Evolutionary conservation across 2,797 vertebrate genomes (phyloP).

Genomic region (Myotis vivesi): DNA sequence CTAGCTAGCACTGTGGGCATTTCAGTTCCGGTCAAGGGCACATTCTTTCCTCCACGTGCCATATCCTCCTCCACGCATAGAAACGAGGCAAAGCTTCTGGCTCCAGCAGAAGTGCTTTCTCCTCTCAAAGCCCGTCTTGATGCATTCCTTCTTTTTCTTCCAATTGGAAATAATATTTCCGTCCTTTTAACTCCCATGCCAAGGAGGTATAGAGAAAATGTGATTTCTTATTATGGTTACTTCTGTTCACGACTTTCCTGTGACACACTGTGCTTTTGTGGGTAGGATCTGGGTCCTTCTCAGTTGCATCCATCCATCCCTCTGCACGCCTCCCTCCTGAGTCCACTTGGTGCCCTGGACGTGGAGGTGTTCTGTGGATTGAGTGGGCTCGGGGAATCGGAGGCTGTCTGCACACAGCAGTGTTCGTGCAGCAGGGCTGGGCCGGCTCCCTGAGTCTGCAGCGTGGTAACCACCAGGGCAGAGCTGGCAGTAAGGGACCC

Average conservation of each 20-base stretch:
- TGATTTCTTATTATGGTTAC: background rate
- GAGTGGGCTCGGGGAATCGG: background rate
- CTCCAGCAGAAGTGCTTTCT: background rate
- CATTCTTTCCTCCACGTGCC: background rate
- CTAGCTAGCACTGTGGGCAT: too few relatives aligned
- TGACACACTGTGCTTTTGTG: rapidly evolving
- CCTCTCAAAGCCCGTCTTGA: background rate
- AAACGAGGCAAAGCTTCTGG: background rate
- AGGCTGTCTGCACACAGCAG: background rate
- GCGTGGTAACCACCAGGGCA: too few relatives aligned
- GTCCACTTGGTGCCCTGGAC: rapidly evolving
- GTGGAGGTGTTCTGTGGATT: rapidly evolving
- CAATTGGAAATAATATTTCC: rapidly evolving
- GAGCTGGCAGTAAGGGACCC: too few relatives aligned
- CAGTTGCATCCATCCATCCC: too few relatives aligned
- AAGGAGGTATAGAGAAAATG: background rate
- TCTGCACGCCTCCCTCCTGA: rapidly evolving
- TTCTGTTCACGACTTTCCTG: background rate
- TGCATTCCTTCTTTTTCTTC: background rate
- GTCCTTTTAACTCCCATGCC: background rate
- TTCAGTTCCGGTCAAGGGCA: too few relatives aligned
- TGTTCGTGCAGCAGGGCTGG: background rate
- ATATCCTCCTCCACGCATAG: rapidly evolving
- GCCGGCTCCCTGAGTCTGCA: background rate
- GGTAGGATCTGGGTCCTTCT: background rate